Evolutionary conservation across 1,140 invertebrate genomes (phyloP), one percentile per base, ranked within the genome.

Genomic region (Drosophila orena): DNA sequence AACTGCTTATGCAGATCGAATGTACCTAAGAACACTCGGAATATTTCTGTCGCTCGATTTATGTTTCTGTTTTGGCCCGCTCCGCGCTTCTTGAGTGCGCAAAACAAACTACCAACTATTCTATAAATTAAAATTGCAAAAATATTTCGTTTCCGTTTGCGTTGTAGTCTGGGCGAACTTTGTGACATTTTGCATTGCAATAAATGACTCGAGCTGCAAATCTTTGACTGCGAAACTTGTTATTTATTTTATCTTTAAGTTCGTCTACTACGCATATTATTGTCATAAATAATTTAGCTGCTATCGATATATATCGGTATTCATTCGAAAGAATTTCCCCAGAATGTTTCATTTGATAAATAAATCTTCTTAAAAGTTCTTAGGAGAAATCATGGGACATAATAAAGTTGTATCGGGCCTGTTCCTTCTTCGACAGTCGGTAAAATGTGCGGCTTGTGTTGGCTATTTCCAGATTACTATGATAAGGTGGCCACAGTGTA

Each of bases 1-100:
- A 79, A 80, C 84, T 89, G 53, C 84, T 89, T 88, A 89, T 88
- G 84, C 64, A 88, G 79, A 88, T 88, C 84, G 84, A 88, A 89
- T 80, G 81, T 89, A 73, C 17, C 83, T 68, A 47, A 42, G 54
- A 62, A 56, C 57, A 74, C 73, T 80, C 69, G 40, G 53, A 73
- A 61, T 77, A 75, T 61, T 57, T 47, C 72, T 62, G 49, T 68
- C 27, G 35, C 44, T 14, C 60, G 58, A 72, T 66, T 86, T 86
- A 70, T 77, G 62, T 77, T 66, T 49, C 69, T 78, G 64, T 86
- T 80, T 77, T 81, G 60, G 64, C 56, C 75, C 47, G 15, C 24
- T 73, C 22, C 56, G 10, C 12, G 14, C 27, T 34, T 52, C 22
- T 53, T 30, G 24, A 59, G 27, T 62, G 55, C 30, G 40, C 3